Evolutionary conservation across 1,140 invertebrate genomes (phyloP), one percentile per base, ranked within the genome.

Genomic region (Drosophila lowei): DNA sequence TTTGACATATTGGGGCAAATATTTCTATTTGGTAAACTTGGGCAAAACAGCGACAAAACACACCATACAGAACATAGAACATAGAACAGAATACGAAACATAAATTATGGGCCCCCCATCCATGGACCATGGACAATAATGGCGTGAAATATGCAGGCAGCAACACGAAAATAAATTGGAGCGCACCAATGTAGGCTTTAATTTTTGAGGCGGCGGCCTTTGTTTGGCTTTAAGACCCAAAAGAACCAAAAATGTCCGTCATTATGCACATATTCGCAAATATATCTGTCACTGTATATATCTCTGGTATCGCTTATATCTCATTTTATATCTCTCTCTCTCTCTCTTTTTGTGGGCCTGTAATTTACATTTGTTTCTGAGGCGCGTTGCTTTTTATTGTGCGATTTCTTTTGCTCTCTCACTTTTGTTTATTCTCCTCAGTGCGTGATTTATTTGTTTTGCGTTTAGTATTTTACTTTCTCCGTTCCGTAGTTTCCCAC

Each of bases 1-100:
- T 88, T 88, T 88, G 83, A 88, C 84, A 88, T 88, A 88, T 88
- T 88, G 83, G 64, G 75, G 71, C 75, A 77, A 83, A 83, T 86
- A 83, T 88, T 88, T 88, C 71, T 83, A 83, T 74, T 60, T 65
- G 65, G 64, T 50, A 65, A 65, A 66, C 55, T 80, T 77, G 63
- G 44, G 43, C 58, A 47, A 28, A 48, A 55, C 23, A 55, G 34
- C 34, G 34, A 13, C 30, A 30, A 48, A 54, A 43, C 42, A 50
- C 41, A 53, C 50, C 3, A 38, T 25, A 50, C 41, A 53, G 47
- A 52, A 42, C 41, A 53, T 43, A 52, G 34, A 16, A 15, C 9
- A 11, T 13, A 13, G 34, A 38, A 38, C 30, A 49, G 38, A 55
- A 15, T n/a, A 52, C 34, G 54, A 70, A 74, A 55, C 68, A 85